Percentiles rank a stretch among this genome's conserved stretches.
Conservation (phyloP, 2,888 invertebrate species). For the Trypoxylon attenuatum region DNA sequence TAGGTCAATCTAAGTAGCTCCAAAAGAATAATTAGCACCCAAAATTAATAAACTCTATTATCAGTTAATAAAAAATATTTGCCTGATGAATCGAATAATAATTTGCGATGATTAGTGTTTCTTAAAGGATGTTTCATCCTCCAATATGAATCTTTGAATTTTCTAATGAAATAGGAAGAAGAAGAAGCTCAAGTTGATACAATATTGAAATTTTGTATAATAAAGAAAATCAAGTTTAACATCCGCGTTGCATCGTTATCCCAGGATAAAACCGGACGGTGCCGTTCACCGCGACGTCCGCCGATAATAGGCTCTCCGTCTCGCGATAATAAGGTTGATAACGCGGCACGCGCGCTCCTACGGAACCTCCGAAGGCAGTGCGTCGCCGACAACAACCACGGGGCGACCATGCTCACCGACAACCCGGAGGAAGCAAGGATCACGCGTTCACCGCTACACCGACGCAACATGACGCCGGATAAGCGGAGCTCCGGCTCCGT, state of each 20-base stretch:
- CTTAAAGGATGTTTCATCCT: too few species aligned
- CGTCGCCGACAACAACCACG: slow-evolving; percentile 13
- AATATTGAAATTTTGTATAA: too few species aligned
- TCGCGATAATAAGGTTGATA: slow-evolving; percentile 32
- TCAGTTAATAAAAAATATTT: too few species aligned
- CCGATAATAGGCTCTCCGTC: slow-evolving; percentile 23
- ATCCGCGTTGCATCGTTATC: neutral
- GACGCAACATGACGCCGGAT: slow-evolving; percentile 36
- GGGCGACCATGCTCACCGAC: slow-evolving; percentile 2
- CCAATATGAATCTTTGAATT: too few species aligned
- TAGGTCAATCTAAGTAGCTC: too few species aligned
- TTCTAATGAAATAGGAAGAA: too few species aligned
- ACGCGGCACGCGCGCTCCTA: slow-evolving; percentile 14
- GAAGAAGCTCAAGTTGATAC: too few species aligned
- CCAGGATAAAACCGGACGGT: neutral
- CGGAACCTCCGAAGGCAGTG: slow-evolving; percentile 20
- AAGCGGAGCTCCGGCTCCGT: slow-evolving; percentile 42
- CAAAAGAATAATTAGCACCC: too few species aligned
- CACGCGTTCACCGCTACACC: slow-evolving; percentile 12
- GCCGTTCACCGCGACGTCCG: neutral
- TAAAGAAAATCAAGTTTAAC: too few species aligned
- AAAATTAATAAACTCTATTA: too few species aligned
- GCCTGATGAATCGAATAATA: too few species aligned
- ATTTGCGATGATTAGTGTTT: too few species aligned
- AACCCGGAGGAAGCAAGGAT: slow-evolving; percentile 15